Evolutionary conservation across 2,888 invertebrate genomes (phyloP).

Genomic region (Teleiodes luculella): DNA sequence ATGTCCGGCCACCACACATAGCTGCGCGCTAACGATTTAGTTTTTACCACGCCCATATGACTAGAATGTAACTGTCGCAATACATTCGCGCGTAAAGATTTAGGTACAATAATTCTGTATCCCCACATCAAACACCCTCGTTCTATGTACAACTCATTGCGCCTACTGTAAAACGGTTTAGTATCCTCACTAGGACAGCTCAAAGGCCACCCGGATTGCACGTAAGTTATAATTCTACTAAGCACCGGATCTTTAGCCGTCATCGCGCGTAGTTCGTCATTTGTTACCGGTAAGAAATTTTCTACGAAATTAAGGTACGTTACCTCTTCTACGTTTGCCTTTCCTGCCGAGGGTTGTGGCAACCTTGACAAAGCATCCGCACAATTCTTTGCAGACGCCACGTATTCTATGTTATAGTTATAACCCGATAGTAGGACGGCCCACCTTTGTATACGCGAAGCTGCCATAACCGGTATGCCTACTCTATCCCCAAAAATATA

Average conservation of each 20-base stretch:
- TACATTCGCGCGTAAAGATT: background rate
- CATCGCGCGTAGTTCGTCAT: background rate
- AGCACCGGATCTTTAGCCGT: background rate
- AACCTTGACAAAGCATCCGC: slow-evolving; percentile 17
- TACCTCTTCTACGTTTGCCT: background rate
- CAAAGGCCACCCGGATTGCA: slow-evolving; percentile 7
- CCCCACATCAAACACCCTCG: slow-evolving; percentile 8
- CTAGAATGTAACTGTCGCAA: background rate
- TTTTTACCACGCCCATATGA: slow-evolving; percentile 1
- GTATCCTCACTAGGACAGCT: background rate
- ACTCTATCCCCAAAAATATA: too few species aligned
- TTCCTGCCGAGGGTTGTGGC: background rate
- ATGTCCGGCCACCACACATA: slow-evolving; percentile 10
- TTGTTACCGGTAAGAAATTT: slow-evolving; percentile 9
- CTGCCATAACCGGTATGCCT: slow-evolving; percentile 20
- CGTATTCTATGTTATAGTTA: slow-evolving; percentile 21
- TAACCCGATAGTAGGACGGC: slow-evolving; percentile 19
- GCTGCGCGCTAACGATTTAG: background rate
- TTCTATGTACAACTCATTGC: slow-evolving; percentile 8
- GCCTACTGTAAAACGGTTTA: slow-evolving; percentile 1
- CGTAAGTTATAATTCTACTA: background rate
- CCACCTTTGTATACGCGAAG: slow-evolving; percentile 17
- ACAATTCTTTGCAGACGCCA: slow-evolving; percentile 16
- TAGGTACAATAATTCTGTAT: slow-evolving; percentile 3
- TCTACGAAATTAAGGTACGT: slow-evolving; percentile 14